A percentile compares a stretch with the other conserved stretches of the same genome.
Evolutionary conservation across 2,113 vertebrate genomes (phyloP).

Genomic region (Megaceryle maxima): DNA sequence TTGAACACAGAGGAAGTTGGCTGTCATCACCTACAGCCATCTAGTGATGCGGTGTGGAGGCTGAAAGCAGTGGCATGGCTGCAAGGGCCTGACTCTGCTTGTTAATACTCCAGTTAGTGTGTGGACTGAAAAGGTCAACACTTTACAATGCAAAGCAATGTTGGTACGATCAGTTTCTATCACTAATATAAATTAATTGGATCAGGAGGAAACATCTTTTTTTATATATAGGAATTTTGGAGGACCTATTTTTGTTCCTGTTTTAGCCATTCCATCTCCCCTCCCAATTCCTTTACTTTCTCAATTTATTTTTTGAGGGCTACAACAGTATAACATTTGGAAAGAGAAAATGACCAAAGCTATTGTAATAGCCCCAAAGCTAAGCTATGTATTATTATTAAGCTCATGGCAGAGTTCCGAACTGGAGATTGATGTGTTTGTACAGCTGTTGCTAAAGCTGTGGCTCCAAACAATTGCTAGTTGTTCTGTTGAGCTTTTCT

Average conservation of each 20-base stretch:
- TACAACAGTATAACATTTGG: not conserved
- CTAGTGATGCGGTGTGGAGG: not conserved
- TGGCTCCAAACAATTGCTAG: conserved; percentile 34
- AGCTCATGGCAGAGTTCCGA: conserved; percentile 44
- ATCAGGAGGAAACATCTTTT: not conserved
- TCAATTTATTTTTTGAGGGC: conserved; percentile 2
- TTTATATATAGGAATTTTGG: not conserved
- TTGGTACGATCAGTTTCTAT: not conserved
- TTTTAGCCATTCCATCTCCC: not conserved
- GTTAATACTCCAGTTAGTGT: not conserved
- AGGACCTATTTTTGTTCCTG: not conserved
- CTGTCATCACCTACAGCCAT: conserved; percentile 16
- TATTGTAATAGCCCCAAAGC: conserved; percentile 15
- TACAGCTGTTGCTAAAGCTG: conserved; percentile 61
- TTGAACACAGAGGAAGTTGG: not conserved
- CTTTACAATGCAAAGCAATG: not conserved
- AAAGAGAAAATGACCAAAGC: conserved; percentile 27
- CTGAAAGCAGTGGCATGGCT: not conserved
- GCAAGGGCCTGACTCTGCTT: not conserved
- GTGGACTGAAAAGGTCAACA: not conserved
- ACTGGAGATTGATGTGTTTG: conserved; percentile 52
- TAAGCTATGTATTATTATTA: conserved; percentile 21
- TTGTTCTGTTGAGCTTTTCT: conserved; percentile 55
- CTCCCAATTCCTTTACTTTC: not conserved
- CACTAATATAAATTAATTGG: not conserved